Evolutionary conservation across 2,888 invertebrate species (phyloP).

Genomic region (Drosophila merina): DNA sequence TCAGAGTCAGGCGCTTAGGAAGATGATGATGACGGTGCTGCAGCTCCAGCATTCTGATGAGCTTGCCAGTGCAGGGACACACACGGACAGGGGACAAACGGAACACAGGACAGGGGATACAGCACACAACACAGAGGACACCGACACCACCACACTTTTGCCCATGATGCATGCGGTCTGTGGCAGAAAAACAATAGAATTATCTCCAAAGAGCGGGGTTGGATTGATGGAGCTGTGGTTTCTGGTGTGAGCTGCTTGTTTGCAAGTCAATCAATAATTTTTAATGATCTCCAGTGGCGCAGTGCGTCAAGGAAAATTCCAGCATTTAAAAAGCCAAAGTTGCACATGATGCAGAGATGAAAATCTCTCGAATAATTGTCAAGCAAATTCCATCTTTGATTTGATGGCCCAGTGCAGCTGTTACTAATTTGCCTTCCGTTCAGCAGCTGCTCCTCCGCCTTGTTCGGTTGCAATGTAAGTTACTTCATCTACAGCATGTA

Average conservation of each 20-base stretch:
- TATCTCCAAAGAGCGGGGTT: conserved; percentile 18
- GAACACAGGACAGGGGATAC: neutral
- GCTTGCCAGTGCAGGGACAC: conserved; percentile 39
- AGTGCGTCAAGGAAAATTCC: conserved; percentile 25
- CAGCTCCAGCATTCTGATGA: conserved; percentile 44
- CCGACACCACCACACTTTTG: conserved; percentile 14
- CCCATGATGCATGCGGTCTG: conserved; percentile 38
- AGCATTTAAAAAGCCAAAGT: neutral
- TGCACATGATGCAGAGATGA: neutral
- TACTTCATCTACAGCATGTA: conserved; percentile 68
- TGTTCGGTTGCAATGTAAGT: conserved; percentile 36
- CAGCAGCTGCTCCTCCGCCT: neutral
- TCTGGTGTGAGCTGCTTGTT: conserved; percentile 15
- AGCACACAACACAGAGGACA: neutral
- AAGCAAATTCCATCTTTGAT: conserved; percentile 47
- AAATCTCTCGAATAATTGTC: conserved; percentile 5
- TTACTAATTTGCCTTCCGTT: conserved; percentile 8
- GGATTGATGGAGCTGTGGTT: conserved; percentile 5
- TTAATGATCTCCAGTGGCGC: conserved; percentile 37
- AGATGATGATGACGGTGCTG: conserved; percentile 31
- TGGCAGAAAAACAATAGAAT: conserved; percentile 44
- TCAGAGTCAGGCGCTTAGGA: conserved; percentile 42
- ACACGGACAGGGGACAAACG: conserved; percentile 6
- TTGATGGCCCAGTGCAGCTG: conserved; percentile 53
- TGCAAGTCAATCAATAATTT: conserved; percentile 42